These are phyloP conservation scores for Hermodice carunculata DNA, from an alignment of 2,888 invertebrate species.

Conservation along the genomic window DNA sequence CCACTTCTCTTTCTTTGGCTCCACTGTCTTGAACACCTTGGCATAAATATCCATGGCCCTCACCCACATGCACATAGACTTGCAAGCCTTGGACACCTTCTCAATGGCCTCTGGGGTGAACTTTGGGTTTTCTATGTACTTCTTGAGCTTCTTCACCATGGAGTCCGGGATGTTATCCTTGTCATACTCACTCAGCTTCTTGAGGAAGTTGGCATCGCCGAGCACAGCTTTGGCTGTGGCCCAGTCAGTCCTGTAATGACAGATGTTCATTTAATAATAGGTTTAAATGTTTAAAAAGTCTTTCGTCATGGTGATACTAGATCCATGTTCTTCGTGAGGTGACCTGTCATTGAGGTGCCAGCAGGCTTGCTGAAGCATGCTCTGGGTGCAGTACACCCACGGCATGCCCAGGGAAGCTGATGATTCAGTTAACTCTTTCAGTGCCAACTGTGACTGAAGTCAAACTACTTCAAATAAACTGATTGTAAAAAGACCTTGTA, in stretches of 20 bases:
- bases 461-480: too few species aligned
- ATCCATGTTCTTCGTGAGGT: too few species aligned
- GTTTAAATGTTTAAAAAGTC: too few species aligned
- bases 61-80: slow-evolving; percentile 93
- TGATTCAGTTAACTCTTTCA: too few species aligned
- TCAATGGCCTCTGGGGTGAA: slow-evolving; percentile 87
- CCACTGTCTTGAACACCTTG: slow-evolving; percentile 87
- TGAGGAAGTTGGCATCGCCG: slow-evolving; percentile 86
- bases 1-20: slow-evolving; percentile 87
- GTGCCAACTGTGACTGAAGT: too few species aligned
- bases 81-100: slow-evolving; percentile 85
- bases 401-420: too few species aligned
- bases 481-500: too few species aligned
- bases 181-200: slow-evolving; percentile 85
- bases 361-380: too few species aligned
- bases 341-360: too few species aligned
- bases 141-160: slow-evolving; percentile 81
- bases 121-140: slow-evolving; percentile 86
- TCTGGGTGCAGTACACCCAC: too few species aligned
- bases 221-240: slow-evolving; percentile 84
- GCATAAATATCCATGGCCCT: slow-evolving; percentile 91
- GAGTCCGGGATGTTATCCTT: slow-evolving; percentile 88
- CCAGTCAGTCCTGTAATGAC: slow-evolving; percentile 83
- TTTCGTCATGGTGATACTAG: too few species aligned
- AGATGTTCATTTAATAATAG: too few species aligned